A percentile compares a stretch with the other conserved stretches of the same genome.
Evolutionary conservation across 2,113 vertebrate species (phyloP).

Genomic region (Eclectus roratus): DNA sequence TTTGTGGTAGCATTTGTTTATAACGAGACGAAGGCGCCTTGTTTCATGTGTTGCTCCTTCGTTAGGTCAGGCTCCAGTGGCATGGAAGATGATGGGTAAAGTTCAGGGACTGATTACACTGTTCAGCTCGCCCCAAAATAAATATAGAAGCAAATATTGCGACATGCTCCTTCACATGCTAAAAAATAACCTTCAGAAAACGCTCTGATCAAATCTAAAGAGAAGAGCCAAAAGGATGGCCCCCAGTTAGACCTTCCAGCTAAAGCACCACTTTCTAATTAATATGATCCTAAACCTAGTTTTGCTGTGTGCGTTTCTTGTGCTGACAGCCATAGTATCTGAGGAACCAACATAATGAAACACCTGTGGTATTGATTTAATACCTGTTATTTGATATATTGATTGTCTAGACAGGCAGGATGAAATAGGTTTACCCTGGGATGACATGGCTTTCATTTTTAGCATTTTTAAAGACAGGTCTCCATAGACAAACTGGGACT

Average conservation of each 20-base stretch:
- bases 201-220: not conserved
- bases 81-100: conserved; percentile 3
- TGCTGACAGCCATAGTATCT: not conserved
- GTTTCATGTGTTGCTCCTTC: not conserved
- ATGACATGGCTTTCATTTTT: not conserved
- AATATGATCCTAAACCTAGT: not conserved
- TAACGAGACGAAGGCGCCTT: fast-evolving
- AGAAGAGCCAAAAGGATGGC: not conserved
- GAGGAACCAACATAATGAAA: not conserved
- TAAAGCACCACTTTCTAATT: not conserved
- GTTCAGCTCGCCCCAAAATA: conserved; percentile 18
- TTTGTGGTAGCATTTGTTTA: not conserved
- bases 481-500: not conserved
- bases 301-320: not conserved
- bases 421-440: not conserved
- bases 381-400: not conserved
- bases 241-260: not conserved
- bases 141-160: conserved; percentile 46
- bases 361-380: not conserved
- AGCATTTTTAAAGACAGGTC: not conserved
- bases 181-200: not conserved
- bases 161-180: not conserved
- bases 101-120: conserved; percentile 38
- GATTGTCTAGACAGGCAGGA: not conserved
- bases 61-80: not conserved